Conservation (phyloP, 2,113 vertebrate species). For the Seriola quinqueradiata region DNA sequence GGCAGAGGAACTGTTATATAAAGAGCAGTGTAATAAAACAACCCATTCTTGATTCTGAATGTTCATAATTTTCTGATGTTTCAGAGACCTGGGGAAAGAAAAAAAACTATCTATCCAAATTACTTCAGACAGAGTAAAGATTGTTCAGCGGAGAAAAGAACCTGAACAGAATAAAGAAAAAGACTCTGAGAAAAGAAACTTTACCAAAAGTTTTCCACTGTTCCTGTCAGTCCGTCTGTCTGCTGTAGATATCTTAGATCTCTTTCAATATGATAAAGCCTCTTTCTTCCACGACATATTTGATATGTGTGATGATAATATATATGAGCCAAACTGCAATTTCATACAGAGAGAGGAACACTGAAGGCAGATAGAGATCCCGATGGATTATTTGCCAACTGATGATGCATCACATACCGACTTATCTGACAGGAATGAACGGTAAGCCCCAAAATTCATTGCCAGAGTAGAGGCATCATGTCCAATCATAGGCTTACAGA, state of each 20-base stretch:
- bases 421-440: slow-evolving; percentile 37
- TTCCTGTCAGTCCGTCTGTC: slow-evolving; percentile 23
- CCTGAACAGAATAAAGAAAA: slow-evolving; percentile 31
- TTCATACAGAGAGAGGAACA: slow-evolving; percentile 24
- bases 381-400: slow-evolving; percentile 47
- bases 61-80: neutral
- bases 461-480: neutral
- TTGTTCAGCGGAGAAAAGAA: neutral
- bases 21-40: no score
- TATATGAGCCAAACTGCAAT: slow-evolving; percentile 32
- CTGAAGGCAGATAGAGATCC: slow-evolving; percentile 25
- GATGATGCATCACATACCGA: slow-evolving; percentile 41
- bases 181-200: neutral
- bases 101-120: neutral
- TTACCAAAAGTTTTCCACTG: slow-evolving; percentile 1
- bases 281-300: slow-evolving; percentile 38
- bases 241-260: slow-evolving; percentile 17
- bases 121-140: slow-evolving; percentile 6
- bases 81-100: neutral
- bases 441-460: slow-evolving; percentile 19
- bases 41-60: neutral
- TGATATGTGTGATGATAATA: slow-evolving; percentile 38
- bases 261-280: slow-evolving; percentile 34
- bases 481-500: slow-evolving; percentile 5
- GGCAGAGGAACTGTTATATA: neutral